phyloP scores from a whole-genome alignment of 2,113 vertebrate genomes.

The Hipposideros armiger region DNA sequence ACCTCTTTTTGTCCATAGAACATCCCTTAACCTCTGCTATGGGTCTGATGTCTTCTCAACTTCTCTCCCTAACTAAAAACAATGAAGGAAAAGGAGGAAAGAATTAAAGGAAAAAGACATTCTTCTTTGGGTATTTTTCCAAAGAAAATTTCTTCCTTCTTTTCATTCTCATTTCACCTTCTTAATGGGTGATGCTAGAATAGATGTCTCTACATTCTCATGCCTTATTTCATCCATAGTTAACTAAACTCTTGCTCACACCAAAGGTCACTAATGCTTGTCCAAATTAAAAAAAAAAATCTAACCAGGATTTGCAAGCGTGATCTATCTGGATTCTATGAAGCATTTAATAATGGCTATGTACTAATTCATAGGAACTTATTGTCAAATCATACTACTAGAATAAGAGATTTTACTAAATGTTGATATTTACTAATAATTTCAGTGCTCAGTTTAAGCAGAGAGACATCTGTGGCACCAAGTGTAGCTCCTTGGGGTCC shows the following conservation, averaged over 20 bases:
- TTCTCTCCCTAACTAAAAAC: neutral
- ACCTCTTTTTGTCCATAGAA: neutral
- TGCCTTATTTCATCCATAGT: neutral
- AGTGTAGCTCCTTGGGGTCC: neutral
- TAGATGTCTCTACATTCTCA: neutral
- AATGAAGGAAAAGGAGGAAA: neutral
- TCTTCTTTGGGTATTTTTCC: neutral
- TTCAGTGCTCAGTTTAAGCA: neutral
- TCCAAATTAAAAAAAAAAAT: neutral
- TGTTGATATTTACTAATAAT: neutral
- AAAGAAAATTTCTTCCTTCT: neutral
- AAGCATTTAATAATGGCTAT: neutral
- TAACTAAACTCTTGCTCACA: neutral
- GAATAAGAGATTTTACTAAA: neutral
- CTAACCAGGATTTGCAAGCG: neutral
- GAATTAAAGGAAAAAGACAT: neutral
- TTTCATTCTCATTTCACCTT: neutral
- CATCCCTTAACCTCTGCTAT: neutral
- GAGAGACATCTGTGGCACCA: neutral
- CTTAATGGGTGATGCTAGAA: neutral
- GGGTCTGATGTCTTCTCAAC: neutral
- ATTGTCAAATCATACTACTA: neutral
- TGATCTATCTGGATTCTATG: neutral
- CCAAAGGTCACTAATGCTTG: neutral
- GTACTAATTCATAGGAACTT: neutral